Evolutionary conservation across 1,140 invertebrate species (phyloP).

Genomic region (Ceratitis capitata): DNA sequence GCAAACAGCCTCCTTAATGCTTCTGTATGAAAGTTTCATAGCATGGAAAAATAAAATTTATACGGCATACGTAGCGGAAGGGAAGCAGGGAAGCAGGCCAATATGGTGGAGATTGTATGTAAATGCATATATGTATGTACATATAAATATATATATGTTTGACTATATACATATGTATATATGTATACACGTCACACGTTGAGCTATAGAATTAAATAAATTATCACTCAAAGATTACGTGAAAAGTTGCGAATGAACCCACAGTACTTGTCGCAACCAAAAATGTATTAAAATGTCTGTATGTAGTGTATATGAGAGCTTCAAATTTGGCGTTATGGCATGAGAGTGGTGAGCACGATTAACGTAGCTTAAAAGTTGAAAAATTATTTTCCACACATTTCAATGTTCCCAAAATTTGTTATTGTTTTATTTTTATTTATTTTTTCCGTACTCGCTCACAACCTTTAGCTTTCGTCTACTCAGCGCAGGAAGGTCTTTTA

Average conservation of each 20-base stretch:
- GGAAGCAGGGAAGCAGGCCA: too few species aligned
- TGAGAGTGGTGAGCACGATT: background rate
- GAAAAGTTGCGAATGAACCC: constrained; percentile 4
- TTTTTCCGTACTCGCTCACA: background rate
- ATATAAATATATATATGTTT: background rate
- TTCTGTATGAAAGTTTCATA: background rate
- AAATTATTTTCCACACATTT: background rate
- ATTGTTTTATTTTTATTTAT: background rate
- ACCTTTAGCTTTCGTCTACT: background rate
- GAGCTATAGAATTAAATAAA: constrained; percentile 27
- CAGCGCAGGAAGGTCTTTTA: background rate
- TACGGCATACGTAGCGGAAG: too few species aligned
- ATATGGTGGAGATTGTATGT: too few species aligned
- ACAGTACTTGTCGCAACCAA: background rate
- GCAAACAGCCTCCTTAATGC: background rate
- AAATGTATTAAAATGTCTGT: background rate
- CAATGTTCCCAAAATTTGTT: background rate
- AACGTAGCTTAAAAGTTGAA: background rate
- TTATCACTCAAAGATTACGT: constrained; percentile 19
- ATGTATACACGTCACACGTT: background rate
- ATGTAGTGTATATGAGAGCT: background rate
- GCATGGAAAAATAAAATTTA: background rate
- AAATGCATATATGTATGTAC: background rate
- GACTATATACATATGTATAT: too few species aligned
- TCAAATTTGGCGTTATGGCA: background rate